phyloP scores from a whole-genome alignment of 2,888 invertebrate genomes.

The Malthinus seriepunctatus region DNA sequence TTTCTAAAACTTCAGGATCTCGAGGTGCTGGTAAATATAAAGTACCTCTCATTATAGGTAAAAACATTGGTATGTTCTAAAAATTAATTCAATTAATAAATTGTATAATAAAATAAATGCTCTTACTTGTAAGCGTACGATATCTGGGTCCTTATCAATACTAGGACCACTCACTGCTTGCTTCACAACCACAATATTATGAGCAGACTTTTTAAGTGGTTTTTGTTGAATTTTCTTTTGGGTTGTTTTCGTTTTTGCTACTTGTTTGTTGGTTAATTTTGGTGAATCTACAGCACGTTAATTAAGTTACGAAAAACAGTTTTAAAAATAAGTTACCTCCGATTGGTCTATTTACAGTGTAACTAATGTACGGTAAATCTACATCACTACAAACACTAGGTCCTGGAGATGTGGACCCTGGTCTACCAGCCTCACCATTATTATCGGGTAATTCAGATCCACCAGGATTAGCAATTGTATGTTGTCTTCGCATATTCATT shows the following conservation, averaged over 20 bases:
- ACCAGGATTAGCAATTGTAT: conserved; percentile 54
- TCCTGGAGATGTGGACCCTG: conserved; percentile 80
- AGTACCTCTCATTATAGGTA: conserved; percentile 90
- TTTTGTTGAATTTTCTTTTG: conserved; percentile 53
- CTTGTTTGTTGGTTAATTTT: conserved; percentile 69
- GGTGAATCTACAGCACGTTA: conserved; percentile 69
- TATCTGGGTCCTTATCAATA: conserved; percentile 75
- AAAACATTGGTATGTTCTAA: conserved; percentile 85
- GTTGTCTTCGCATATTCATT: conserved; percentile 47
- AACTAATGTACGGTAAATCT: conserved; percentile 88
- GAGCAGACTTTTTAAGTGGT: conserved; percentile 58
- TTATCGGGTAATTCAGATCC: conserved; percentile 40
- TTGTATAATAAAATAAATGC: neutral
- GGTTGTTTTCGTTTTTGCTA: conserved; percentile 44
- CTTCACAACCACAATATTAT: conserved; percentile 84
- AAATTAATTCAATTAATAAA: conserved; percentile 14
- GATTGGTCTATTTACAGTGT: conserved; percentile 86
- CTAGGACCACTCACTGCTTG: conserved; percentile 65
- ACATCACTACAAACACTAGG: conserved; percentile 88
- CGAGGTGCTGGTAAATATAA: conserved; percentile 81
- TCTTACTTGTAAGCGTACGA: conserved; percentile 68
- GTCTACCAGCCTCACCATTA: conserved; percentile 56
- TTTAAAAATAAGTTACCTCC: conserved; percentile 62
- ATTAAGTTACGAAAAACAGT: neutral
- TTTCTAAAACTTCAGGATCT: conserved; percentile 86